Conservation (phyloP, 2,888 invertebrate species). For the Spatulosminthurus flaviceps region DNA sequence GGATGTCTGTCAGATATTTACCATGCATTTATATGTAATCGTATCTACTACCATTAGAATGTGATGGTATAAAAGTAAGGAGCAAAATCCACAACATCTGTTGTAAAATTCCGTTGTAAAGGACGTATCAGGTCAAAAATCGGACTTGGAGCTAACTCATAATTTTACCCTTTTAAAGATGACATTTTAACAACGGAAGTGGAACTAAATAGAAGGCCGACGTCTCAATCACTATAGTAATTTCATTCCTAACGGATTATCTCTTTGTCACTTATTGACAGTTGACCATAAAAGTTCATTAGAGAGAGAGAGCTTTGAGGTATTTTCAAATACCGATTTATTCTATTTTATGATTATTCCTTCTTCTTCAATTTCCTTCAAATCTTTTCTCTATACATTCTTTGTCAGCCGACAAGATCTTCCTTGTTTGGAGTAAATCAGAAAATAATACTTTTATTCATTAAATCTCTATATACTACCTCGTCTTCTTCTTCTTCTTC, state of each 20-base stretch:
- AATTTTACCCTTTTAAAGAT: constrained; percentile 4
- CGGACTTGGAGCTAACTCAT: constrained; percentile 27
- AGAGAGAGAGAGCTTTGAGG: not conserved
- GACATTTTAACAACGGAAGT: constrained; percentile 40
- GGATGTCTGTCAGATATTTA: too few relatives aligned
- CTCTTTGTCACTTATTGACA: not conserved
- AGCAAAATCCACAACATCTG: not conserved
- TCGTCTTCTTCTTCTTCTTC: too few relatives aligned
- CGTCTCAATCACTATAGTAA: constrained; percentile 32
- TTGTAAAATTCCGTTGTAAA: too few relatives aligned
- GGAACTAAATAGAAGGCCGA: constrained; percentile 30
- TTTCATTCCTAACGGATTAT: constrained; percentile 1
- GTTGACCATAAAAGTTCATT: constrained; percentile 32
- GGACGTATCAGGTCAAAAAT: not conserved
- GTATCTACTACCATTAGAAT: not conserved
- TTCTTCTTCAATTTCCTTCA: too few relatives aligned
- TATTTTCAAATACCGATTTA: not conserved
- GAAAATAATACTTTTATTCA: too few relatives aligned
- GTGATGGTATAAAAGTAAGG: not conserved
- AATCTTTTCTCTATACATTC: too few relatives aligned
- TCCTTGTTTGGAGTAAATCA: too few relatives aligned
- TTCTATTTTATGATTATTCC: constrained; percentile 1
- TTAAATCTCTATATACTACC: too few relatives aligned
- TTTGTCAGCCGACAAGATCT: too few relatives aligned
- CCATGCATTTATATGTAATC: too few relatives aligned